Evolutionary conservation across 2,797 vertebrate species (phyloP).

Genomic region (Tapera naevia): DNA sequence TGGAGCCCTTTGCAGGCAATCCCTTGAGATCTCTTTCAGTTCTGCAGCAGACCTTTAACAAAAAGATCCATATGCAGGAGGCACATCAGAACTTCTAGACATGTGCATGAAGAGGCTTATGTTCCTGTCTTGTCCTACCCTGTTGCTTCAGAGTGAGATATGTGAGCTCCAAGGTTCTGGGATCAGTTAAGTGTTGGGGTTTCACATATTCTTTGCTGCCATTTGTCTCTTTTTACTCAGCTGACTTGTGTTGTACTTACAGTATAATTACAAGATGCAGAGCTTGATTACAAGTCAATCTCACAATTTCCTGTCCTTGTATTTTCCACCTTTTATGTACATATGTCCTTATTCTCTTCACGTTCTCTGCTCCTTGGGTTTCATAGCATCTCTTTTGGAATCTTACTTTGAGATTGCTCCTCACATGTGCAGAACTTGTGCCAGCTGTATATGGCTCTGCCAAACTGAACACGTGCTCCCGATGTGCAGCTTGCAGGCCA

Average conservation of each 20-base stretch:
- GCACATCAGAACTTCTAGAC: not conserved
- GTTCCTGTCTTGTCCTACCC: not conserved
- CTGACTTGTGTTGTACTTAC: not conserved
- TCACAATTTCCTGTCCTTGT: not conserved
- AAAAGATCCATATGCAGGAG: not conserved
- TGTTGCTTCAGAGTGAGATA: not conserved
- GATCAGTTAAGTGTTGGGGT: not conserved
- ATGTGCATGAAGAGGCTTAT: rapidly evolving
- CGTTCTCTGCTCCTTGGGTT: not conserved
- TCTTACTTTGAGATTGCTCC: not conserved
- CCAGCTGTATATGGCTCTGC: not conserved
- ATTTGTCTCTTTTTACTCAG: not conserved
- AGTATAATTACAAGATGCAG: not conserved
- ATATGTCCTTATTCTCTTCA: not conserved
- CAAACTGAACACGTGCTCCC: not conserved
- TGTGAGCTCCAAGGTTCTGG: not conserved
- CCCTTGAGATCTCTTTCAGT: not conserved
- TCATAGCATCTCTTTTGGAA: not conserved
- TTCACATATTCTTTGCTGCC: not conserved
- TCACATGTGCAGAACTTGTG: not conserved
- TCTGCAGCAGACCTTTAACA: rapidly evolving
- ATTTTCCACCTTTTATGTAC: not conserved
- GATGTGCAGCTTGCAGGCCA: not conserved
- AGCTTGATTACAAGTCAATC: not conserved
- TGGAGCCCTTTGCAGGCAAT: rapidly evolving